Evolutionary conservation across 2,888 invertebrate genomes (phyloP), one percentile per base, ranked within the genome.

Genomic region (Achlya flavicornis): DNA sequence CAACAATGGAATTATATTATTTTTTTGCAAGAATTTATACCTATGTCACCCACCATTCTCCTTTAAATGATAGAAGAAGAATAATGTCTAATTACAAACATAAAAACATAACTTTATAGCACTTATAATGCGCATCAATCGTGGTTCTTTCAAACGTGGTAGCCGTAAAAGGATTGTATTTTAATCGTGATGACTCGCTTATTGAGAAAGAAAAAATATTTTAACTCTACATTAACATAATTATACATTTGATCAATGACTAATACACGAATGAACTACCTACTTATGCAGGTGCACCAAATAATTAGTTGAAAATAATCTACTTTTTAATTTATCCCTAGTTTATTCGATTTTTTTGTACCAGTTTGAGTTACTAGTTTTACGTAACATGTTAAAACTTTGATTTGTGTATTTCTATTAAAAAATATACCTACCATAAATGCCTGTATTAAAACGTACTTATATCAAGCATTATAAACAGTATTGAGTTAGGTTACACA

Each of bases 111-210:
- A 64, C 53, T 57, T 57, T 73, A 70, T 71, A 71, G 72, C 70
- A 46, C 63, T 43, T 65, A 64, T 62, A 69, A 71, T 76, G 78
- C 72, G 53, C n/a, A n/a, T 10, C 68, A 71, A 75, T 81, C 77
- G 79, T 75, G 78, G 82, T 80, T 78, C 83, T 82, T 80, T 78
- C 83, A 81, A 83, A 78, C 78, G 75, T 60, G 60, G 77, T 76
- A 72, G 71, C 68, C 66, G 77, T 78, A 86, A 87, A 89, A 88
- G 87, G 89, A 88, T 89, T 88, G 86, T 83, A 75, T 85, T 66
- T 90, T 91, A 91, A 91, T 90, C 87, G 83, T 82, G 86, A 89
- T 91, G 91, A 91, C 91, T 91, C 74, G 89, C 84, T 78, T 69
- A 76, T 79, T 81, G 80, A 79, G 77, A 69, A 76, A 77, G 80